phyloP scores from a whole-genome alignment of 2,888 invertebrate genomes.

The Aplocera efformata region DNA sequence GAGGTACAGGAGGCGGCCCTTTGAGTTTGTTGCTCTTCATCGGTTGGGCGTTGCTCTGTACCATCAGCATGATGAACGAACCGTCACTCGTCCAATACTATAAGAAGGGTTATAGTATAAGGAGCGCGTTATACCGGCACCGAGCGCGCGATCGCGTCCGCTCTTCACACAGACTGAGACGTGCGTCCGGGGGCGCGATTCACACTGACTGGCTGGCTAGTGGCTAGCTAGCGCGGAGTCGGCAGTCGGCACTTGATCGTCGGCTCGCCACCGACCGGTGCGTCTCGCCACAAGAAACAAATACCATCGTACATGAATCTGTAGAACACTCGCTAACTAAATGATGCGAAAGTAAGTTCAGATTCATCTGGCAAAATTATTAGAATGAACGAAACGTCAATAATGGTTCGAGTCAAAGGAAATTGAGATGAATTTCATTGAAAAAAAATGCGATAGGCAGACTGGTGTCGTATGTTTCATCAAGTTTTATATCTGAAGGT shows the following conservation, averaged over 20 bases:
- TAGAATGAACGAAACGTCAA: too few relatives aligned
- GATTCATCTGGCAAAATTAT: too few relatives aligned
- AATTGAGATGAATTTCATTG: too few relatives aligned
- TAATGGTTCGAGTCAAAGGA: too few relatives aligned
- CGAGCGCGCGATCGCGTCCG: constrained; percentile 58
- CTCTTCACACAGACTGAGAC: constrained; percentile 47
- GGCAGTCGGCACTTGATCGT: too few relatives aligned
- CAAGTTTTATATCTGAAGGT: too few relatives aligned
- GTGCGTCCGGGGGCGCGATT: constrained; percentile 59
- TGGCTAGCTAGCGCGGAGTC: constrained; percentile 19
- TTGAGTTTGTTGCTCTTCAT: constrained; percentile 74
- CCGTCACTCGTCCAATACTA: constrained; percentile 75
- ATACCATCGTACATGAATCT: background rate
- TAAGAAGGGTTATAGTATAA: constrained; percentile 72
- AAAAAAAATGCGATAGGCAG: too few relatives aligned
- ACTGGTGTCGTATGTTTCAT: too few relatives aligned
- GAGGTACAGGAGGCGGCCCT: constrained; percentile 90
- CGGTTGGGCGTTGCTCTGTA: constrained; percentile 79
- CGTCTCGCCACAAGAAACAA: constrained; percentile 6
- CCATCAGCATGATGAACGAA: constrained; percentile 73
- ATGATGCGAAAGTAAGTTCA: too few relatives aligned
- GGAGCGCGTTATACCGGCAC: constrained; percentile 66
- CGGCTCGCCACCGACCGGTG: constrained; percentile 25
- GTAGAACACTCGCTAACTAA: too few relatives aligned
- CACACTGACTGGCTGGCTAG: constrained; percentile 47